Evolutionary conservation across 2,888 invertebrate genomes (phyloP), one percentile per base, ranked within the genome.

Genomic region (Magallana nippona): DNA sequence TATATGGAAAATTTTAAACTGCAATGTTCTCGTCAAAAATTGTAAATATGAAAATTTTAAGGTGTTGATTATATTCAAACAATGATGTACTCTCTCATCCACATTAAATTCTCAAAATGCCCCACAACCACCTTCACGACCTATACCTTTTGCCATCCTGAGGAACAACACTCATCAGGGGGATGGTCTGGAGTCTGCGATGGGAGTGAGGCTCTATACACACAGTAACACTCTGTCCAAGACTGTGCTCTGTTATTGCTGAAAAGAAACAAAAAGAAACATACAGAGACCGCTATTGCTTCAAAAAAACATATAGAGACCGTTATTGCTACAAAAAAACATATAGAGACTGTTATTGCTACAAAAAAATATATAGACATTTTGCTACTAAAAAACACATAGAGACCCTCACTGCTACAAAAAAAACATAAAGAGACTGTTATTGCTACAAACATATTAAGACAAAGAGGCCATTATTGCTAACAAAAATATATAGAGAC

Each of bases 161-260:
- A 89, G 96, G 96, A 71, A 92, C 89, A 62, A 94, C 91, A 84
- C 92, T 94, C 89, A 94, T 94, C 19, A 95, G 91, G 8, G 94
- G 94, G 88, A 93, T 94, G 10, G 93, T 95, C 93, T 97, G 98
- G 83, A 98, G 95, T 93, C 98, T 98, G 89, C 98, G 96, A 0
- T 97, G 96, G n/a, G 89, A 22, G 2, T 98, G 97, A 19, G 97
- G 97, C 94, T 98, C 98, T 92, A 99, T 96, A 89, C 97, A 96
- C 0, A 99, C 97, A 0, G 97, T 97, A 0, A 97, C 98, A 86
- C 97, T 97, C 91, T 97, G 96, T 0, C 98, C 98, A 78, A 98
- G 95, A 81, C 96, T 96, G 87, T 96, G 96, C 89, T 94, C 94
- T n/a, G 94, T 93, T 60, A 97, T 94, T 77, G 93, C 94, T 95